Evolutionary conservation across 2,888 invertebrate species (phyloP).

Genomic region (Lordiphosa fenestrarum): DNA sequence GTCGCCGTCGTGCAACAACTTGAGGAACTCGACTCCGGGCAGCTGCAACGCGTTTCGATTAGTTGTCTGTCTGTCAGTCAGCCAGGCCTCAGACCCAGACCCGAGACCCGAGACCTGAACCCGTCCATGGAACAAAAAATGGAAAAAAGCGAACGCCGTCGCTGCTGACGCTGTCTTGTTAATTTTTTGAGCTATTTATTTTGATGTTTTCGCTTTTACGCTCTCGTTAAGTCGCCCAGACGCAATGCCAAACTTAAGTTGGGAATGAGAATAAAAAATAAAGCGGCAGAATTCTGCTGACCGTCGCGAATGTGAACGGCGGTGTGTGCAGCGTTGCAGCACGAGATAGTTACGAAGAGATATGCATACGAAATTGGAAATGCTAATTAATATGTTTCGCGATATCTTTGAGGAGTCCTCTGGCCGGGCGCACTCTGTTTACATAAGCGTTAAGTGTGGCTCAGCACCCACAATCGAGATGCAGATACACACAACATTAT

Average conservation of each 20-base stretch:
- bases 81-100: conserved; percentile 35
- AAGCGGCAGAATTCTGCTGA: conserved; percentile 26
- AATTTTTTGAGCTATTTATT: conserved; percentile 76
- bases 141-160: conserved; percentile 20
- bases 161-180: conserved; percentile 62
- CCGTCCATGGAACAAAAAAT: conserved; percentile 7
- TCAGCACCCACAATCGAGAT: conserved; percentile 45
- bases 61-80: conserved; percentile 64
- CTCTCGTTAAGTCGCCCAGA: conserved; percentile 70
- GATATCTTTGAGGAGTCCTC: conserved; percentile 48
- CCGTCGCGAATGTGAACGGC: conserved; percentile 32
- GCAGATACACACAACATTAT: conserved; percentile 47
- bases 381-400: conserved; percentile 77
- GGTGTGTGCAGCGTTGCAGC: conserved; percentile 69
- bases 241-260: conserved; percentile 55
- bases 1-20: conserved; percentile 50
- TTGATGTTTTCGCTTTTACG: conserved; percentile 76
- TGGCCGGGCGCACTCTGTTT: conserved; percentile 44
- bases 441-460: conserved; percentile 66
- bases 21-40: conserved; percentile 58
- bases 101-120: conserved; percentile 14
- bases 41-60: conserved; percentile 73
- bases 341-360: conserved; percentile 66
- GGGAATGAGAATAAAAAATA: conserved; percentile 26
- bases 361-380: conserved; percentile 74